Evolutionary conservation across 2,888 invertebrate genomes (phyloP), one percentile per base, ranked within the genome.

Genomic region (Nesidiocoris tenuis): DNA sequence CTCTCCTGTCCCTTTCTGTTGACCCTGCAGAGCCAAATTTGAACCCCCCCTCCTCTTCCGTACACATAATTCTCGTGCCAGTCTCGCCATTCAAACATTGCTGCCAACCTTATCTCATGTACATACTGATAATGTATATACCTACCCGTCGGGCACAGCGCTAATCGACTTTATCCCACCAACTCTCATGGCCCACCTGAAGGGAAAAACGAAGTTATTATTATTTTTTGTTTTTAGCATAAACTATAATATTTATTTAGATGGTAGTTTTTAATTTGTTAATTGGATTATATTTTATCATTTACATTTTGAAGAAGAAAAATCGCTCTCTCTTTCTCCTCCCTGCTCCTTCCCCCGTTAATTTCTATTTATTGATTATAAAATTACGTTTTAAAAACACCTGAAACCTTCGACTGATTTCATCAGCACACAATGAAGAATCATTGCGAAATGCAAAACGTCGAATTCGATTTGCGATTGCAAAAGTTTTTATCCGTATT

Each of bases 101-200:
- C 18, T 18, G 12, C 25, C n/a, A 12, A 39, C 3, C 18, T n/a
- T 22, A 64, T 74, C 23, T 66, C 64, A 68, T 75, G 75, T 75
- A 75, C 68, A 75, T 75, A 75, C 59, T 61, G 68, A 57, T 67
- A 61, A 72, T 75, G 75, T 75, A 75, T 63, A 75, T 75, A 75
- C 75, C 75, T 67, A n/a, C 39, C 39, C 39, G 61, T 25, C 12
- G 65, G 65, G 23, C 57, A 17, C 5, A 19, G 5, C 39, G 39
- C 39, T 39, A 7, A 12, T 39, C 39, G 39, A 12, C 39, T 39
- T 55, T 55, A 19, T 54, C 54, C 19, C 39, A 21, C 55, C 39
- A 2, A 39, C 5, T 39, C 12, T 39, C 12, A 39, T 39, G 3
- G 25, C 59, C 18, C 59, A 17, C 59, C 59, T 9, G n/a, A 5